Base-by-base conservation (phyloP, 2,113 vertebrate species). In the Oncorhynchus clarkii region DNA sequence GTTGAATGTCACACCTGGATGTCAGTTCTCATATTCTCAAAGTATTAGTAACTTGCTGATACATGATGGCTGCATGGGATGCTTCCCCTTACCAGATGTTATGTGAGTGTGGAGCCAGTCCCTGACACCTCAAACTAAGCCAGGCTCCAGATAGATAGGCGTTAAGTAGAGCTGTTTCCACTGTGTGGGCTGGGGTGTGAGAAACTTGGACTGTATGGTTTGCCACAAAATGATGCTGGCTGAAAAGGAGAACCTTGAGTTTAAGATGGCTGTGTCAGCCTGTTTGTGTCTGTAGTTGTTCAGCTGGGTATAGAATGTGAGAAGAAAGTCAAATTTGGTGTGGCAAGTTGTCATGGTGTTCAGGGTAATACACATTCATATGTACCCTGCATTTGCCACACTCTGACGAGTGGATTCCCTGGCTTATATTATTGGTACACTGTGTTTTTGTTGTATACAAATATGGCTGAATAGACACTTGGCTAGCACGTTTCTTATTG, bases 1-100 rank as follows among this genome's bases (percentile, higher is more conserved):
- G 5, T 26, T 34, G 54, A 24, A 75, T 31, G 48, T 45, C 39
- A 45, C 39, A 45, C 48, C 29, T 67, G 45, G 45, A 22, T 49
- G 64, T 24, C 64, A 49, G 34, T 29, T 26, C 18, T 67, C 39
- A 67, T 20, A n/a, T 74, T 67, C 60, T 74, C 65, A 45, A 31
- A 54, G 73, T 67, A 26, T 67, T 48, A 22, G 73, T 67, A 31
- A 75, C 45, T 67, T 66, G 22, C 24, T 74, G 22, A 39, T 65
- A 22, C 31, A 22, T 51, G 62, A 54, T 67, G 14, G 7, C 73
- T 51, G 45, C 22, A 51, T 74, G 72, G 18, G 45, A 73, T 67
- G 27, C 29, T 62, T 60, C 12, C 62, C 45, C 34, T 51, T 29
- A n/a, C 26, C 39, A 74, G 31, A 64, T 39, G 7, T 67, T 8